Conservation (phyloP, 2,113 vertebrate genomes). For the Malurus alboscapulatus region DNA sequence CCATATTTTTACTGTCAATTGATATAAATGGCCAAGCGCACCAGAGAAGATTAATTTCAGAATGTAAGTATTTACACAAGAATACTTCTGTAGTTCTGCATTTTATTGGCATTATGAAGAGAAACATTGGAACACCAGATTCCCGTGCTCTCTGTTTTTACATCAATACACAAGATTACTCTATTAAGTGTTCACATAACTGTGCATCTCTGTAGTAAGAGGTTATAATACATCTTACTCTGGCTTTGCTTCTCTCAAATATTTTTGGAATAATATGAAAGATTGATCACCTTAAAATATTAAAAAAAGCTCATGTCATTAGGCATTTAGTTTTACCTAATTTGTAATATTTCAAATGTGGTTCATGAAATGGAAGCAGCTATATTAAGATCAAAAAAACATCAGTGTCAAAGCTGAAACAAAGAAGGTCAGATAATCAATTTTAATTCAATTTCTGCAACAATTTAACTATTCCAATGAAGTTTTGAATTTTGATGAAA, state of each 20-base stretch:
- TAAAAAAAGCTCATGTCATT: neutral
- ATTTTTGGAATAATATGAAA: slow-evolving; percentile 21
- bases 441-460: neutral
- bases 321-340: neutral
- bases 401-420: neutral
- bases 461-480: neutral
- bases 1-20: slow-evolving; percentile 4
- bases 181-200: neutral
- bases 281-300: neutral
- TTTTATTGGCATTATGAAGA: neutral
- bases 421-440: neutral
- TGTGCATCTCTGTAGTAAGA: neutral
- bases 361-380: neutral
- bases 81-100: neutral
- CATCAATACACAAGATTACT: neutral
- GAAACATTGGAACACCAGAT: neutral
- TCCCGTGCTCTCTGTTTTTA: neutral
- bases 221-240: neutral
- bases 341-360: neutral
- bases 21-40: neutral
- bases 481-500: neutral
- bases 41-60: slow-evolving; percentile 3
- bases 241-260: neutral
- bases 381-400: neutral
- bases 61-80: slow-evolving; percentile 2